A percentile compares a stretch with the other conserved stretches of the same genome.
Conservation (phyloP, 2,888 invertebrate species). For the Hermodice carunculata region DNA sequence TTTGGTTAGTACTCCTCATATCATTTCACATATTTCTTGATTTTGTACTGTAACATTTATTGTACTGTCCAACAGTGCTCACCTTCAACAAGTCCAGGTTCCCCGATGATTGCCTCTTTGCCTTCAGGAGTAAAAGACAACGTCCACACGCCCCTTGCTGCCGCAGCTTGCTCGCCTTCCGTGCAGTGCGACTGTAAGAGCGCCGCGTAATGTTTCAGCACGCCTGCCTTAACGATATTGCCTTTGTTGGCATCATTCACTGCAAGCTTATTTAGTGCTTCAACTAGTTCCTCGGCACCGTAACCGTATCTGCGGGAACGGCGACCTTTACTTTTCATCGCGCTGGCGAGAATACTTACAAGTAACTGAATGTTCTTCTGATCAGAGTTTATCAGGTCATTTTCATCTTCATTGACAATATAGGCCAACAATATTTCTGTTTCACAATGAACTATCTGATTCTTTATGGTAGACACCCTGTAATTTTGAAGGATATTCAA, state of each 20-base stretch:
- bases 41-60: no score
- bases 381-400: conserved; percentile 47
- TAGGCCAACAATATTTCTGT: conserved; percentile 54
- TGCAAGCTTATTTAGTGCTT: conserved; percentile 53
- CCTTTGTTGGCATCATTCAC: conserved; percentile 58
- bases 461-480: conserved; percentile 19
- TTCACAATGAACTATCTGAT: conserved; percentile 51
- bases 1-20: no score
- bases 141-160: conserved; percentile 52
- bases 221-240: conserved; percentile 45
- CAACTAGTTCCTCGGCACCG: conserved; percentile 48
- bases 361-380: conserved; percentile 50
- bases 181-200: conserved; percentile 33
- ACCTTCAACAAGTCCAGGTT: conserved; percentile 29
- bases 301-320: conserved; percentile 54
- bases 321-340: conserved; percentile 44
- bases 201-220: conserved; percentile 44
- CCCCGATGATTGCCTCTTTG: conserved; percentile 45
- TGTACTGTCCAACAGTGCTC: no score
- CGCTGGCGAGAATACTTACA: conserved; percentile 47
- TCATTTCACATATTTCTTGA: no score
- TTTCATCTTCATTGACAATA: conserved; percentile 54
- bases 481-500: conserved; percentile 39
- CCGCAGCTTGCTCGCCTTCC: conserved; percentile 45
- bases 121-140: conserved; percentile 51